Conservation (phyloP, 2,797 vertebrate genomes). For the Hirundo rustica region DNA sequence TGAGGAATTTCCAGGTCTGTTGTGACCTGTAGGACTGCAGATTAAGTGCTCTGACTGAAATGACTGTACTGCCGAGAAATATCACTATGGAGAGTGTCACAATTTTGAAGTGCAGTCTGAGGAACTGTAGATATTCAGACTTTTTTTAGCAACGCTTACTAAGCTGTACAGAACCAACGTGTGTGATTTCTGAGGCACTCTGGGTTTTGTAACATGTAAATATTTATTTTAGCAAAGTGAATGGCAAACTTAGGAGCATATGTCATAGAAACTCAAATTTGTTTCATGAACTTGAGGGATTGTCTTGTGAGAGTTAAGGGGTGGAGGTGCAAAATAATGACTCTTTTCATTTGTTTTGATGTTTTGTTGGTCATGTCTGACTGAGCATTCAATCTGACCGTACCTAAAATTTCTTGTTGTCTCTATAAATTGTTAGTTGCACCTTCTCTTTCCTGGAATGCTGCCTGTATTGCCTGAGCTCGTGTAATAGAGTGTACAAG, state of each 20-base stretch:
- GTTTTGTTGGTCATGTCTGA: not conserved
- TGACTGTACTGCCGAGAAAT: not conserved
- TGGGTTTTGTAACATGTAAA: slow-evolving; percentile 1
- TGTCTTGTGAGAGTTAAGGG: not conserved
- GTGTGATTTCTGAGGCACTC: not conserved
- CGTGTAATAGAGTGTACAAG: rapidly evolving
- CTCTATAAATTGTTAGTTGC: not conserved
- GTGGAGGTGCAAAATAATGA: not conserved
- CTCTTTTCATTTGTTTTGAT: not conserved
- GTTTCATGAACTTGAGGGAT: not conserved
- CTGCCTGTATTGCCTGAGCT: not conserved
- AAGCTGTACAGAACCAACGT: not conserved
- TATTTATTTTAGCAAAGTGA: slow-evolving; percentile 27
- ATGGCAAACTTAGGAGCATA: not conserved
- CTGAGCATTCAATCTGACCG: not conserved
- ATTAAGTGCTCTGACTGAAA: not conserved
- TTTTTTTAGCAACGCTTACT: not conserved
- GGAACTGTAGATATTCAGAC: not conserved
- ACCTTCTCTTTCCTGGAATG: not conserved
- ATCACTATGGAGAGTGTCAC: rapidly evolving
- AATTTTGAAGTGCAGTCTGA: not conserved
- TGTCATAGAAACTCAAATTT: not conserved
- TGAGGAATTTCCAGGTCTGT: not conserved
- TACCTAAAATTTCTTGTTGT: rapidly evolving
- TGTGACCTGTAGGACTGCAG: not conserved